Evolutionary conservation across 1,140 invertebrate genomes (phyloP), one percentile per base, ranked within the genome.

Genomic region (Solenopsis fugax): DNA sequence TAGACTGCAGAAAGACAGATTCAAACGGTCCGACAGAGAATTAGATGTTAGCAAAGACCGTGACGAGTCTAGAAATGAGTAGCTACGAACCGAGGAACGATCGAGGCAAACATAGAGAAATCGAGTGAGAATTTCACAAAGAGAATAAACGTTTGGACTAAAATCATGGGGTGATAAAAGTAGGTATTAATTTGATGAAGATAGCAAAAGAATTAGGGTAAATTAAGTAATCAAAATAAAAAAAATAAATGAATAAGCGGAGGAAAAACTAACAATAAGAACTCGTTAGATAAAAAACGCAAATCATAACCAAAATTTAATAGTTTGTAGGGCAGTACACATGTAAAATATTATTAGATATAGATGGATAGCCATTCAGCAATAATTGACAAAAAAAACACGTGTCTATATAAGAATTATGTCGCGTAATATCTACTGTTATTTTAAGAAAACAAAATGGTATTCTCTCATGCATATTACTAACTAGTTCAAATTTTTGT

Each of bases 31-130:
- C 18, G 48, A 80, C 67, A 34, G 48, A 52, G n/a, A 60, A 41
- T 65, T 67, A 21, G 24, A 69, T 67, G 29, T 67, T 64, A 67
- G n/a, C 60, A 45, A 21, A 13, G 21, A 82, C 16, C 37, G n/a
- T 56, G 37, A 54, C 34, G 29, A 21, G 37, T 82, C 18, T 45
- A 85, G 37, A 77, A 67, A 85, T 65, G 34, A 77, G 16, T 54
- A 10, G 18, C 54, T 48, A 75, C 16, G 29, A 52, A 21, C 41
- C 45, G 24, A 58, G 54, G 65, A 65, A 7, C 4, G 21, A 29
- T 60, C 21, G 54, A 48, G 34, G 62, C 29, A 37, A 64, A 56
- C 29, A 24, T 34, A 12, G 0, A 34, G 24, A 62, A 24, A 21
- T 50, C 13, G 18, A 65, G 13, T 12, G 7, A 18, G 0, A 52